Conservation (phyloP, 2,888 invertebrate species). For the Pterostichus madidus region DNA sequence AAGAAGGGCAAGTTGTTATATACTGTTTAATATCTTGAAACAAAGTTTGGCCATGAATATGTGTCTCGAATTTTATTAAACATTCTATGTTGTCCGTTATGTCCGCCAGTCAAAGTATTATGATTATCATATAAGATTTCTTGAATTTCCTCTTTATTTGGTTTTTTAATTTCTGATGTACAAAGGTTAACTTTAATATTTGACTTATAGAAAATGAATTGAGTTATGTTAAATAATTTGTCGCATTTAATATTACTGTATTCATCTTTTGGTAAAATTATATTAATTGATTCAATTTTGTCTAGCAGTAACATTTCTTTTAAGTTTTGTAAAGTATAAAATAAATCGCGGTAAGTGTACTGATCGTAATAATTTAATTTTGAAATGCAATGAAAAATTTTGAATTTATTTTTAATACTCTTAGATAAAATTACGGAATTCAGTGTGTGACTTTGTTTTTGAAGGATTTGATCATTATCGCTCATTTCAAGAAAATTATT, state of each 20-base stretch:
- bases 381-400: conserved; percentile 6
- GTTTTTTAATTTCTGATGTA: conserved; percentile 67
- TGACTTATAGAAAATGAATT: conserved; percentile 70
- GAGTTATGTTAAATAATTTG: conserved; percentile 70
- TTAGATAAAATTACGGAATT: not conserved
- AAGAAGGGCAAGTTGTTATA: too few relatives aligned
- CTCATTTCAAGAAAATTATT: too few relatives aligned
- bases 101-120: too few relatives aligned
- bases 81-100: too few relatives aligned
- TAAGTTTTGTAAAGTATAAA: too few relatives aligned
- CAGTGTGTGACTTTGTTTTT: too few relatives aligned
- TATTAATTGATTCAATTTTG: conserved; percentile 68
- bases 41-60: too few relatives aligned
- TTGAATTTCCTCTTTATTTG: conserved; percentile 70
- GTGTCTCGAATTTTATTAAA: too few relatives aligned
- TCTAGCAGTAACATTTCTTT: too few relatives aligned
- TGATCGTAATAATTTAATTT: not conserved
- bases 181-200: conserved; percentile 54
- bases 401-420: not conserved
- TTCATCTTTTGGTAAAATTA: conserved; percentile 70
- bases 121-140: too few relatives aligned
- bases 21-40: too few relatives aligned
- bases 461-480: too few relatives aligned
- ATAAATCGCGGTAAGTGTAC: not conserved
- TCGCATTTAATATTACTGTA: conserved; percentile 72